phyloP scores from a whole-genome alignment of 2,113 vertebrate genomes.

The Terrapene triunguis region DNA sequence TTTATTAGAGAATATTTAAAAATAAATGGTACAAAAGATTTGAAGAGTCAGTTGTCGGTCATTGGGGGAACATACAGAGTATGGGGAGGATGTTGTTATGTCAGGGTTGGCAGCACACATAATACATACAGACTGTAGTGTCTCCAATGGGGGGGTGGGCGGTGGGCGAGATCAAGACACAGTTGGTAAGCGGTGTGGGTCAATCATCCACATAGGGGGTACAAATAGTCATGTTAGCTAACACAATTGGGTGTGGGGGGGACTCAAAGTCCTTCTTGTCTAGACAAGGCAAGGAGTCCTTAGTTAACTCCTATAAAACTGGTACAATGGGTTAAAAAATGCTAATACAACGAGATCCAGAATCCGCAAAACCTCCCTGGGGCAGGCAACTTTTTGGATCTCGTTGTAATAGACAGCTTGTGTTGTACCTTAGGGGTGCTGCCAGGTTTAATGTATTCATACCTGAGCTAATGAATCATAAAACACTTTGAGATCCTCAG shows the following conservation, averaged over 20 bases:
- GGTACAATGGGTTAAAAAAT: background rate
- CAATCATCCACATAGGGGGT: too few relatives aligned
- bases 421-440: background rate
- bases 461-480: background rate
- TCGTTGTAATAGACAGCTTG: background rate
- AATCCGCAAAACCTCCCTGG: background rate
- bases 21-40: too few relatives aligned
- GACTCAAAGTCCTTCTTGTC: background rate
- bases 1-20: too few relatives aligned
- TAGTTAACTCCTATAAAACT: background rate
- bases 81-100: too few relatives aligned
- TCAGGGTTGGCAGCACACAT: too few relatives aligned
- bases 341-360: background rate
- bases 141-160: too few relatives aligned
- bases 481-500: background rate
- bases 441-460: constrained; percentile 4
- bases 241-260: background rate
- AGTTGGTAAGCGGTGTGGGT: too few relatives aligned
- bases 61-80: too few relatives aligned
- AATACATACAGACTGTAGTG: too few relatives aligned
- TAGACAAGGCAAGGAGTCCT: background rate
- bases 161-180: too few relatives aligned
- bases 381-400: background rate
- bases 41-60: too few relatives aligned
- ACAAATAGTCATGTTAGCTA: too few relatives aligned